Base-by-base conservation (phyloP, 2,113 vertebrate species). In the Gambusia affinis region DNA sequence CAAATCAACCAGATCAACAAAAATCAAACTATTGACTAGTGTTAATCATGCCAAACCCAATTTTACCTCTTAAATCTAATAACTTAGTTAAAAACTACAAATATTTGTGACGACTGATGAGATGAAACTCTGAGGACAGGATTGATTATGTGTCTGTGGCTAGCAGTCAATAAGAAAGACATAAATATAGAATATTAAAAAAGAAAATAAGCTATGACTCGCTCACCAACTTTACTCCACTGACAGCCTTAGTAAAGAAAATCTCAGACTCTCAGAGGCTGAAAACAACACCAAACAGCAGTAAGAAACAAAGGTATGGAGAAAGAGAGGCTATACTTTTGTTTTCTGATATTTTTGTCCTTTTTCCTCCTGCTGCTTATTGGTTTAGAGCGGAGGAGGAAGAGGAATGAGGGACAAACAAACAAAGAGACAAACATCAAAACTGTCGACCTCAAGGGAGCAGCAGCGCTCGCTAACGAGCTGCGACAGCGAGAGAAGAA, bases 391-490 rank as follows among this genome's bases (percentile, higher is more conserved):
- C 60, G 39, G 76, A 87, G 91, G 89, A 85, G 86, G 88, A 85
- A 84, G 88, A 88, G 80, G 57, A 87, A 64, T 19, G 78, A 84
- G 87, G 86, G 86, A 91, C 84, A 88, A 93, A 94, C 84, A 90
- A 92, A 93, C 91, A 93, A 91, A 93, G 88, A 87, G 80, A 85
- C 88, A 86, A 90, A 93, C 91, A 92, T 92, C 91, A 93, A 91
- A 94, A 85, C 77, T 86, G 86, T 73, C 81, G 79, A 86, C 81
- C 91, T 91, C 87, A 66, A 83, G 88, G 88, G 89, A 85, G 79
- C 73, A 81, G 84, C 84, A 73, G 87, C 85, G 30, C 69, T 76
- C 79, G 62, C 91, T 93, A 94, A 94, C 88, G 85, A 93, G 92
- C 92, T 86, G 88, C 63, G 84, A 91, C 85, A 87, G 81, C 57